These are phyloP conservation scores for Sinosuthora webbiana DNA, from an alignment of 2,113 vertebrate species.

Conservation along the genomic window DNA sequence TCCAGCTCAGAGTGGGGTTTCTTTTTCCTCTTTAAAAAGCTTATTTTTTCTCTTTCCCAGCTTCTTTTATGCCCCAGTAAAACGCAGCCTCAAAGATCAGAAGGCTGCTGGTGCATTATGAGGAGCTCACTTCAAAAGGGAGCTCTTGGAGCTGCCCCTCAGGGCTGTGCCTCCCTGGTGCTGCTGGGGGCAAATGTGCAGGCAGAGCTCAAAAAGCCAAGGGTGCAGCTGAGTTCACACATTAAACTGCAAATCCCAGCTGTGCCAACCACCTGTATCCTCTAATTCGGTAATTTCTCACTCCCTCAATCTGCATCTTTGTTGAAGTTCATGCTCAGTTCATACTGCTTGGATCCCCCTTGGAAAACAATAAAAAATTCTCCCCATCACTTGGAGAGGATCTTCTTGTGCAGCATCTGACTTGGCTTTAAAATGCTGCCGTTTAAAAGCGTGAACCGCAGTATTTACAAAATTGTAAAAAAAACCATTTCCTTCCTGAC, in stretches of 20 bases:
- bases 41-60: neutral
- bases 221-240: neutral
- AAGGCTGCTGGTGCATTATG: neutral
- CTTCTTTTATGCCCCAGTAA: neutral
- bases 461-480: neutral
- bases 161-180: neutral
- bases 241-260: neutral
- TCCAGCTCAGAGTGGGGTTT: neutral
- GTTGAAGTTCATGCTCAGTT: neutral
- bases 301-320: neutral
- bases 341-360: neutral
- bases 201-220: neutral
- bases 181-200: neutral
- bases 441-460: neutral
- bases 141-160: neutral
- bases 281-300: neutral
- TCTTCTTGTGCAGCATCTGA: neutral
- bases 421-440: neutral
- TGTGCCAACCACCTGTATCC: fast-evolving
- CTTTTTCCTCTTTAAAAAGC: neutral
- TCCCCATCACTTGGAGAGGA: neutral
- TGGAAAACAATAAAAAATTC: neutral
- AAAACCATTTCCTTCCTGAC: neutral
- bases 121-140: neutral
- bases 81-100: slow-evolving; percentile 8